Base-by-base conservation (phyloP, 2,888 invertebrate genomes). In the Macaria liturata region DNA sequence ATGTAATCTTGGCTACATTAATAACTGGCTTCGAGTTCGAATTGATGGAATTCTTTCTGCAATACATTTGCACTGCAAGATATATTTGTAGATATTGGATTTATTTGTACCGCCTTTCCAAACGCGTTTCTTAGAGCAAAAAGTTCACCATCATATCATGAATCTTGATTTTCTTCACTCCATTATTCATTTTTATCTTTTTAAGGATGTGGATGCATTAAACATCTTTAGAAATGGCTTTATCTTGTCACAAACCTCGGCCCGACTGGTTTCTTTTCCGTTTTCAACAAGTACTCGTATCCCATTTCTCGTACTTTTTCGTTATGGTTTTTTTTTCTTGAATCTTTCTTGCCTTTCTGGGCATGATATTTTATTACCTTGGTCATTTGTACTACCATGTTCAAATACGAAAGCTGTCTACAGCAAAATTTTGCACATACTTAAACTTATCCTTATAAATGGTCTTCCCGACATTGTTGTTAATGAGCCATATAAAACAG, bases 1-100 rank as follows among this genome's bases (percentile, higher is more conserved):
- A 46, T 58, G 32, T 9, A 52, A 50, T 50, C 42, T 5, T 42
- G 5, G 44, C 46, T 32, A 34, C 52, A 59, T 59, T 55, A 59
- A 55, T 55, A 55, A 59, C 49, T 32, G 40, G 52, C 48, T 52
- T 49, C 37, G 8, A 39, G 43, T 40, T 5, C 9, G 39, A 48
- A 40, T n/a, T 49, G 32, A 52, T 47, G 37, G 46, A 48, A 47
- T 43, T 57, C 34, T 52, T 57, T 51, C 37, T 52, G 48, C 39
- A 52, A 52, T 39, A 40, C 30, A 43, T 47, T 52, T 37, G 34
- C 30, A 9, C 37, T 40, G 43, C 9, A 3, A 42, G 5, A 8
- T 9, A 8, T 8, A 42, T 42, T 8, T 37, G 34, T 37, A 37
- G 34, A 7, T 37, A 37, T 37, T 37, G 34, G 34, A 37, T 37